Evolutionary conservation across 2,113 vertebrate species (phyloP), one percentile per base, ranked within the genome.

Genomic region (Patagioenas fasciata): DNA sequence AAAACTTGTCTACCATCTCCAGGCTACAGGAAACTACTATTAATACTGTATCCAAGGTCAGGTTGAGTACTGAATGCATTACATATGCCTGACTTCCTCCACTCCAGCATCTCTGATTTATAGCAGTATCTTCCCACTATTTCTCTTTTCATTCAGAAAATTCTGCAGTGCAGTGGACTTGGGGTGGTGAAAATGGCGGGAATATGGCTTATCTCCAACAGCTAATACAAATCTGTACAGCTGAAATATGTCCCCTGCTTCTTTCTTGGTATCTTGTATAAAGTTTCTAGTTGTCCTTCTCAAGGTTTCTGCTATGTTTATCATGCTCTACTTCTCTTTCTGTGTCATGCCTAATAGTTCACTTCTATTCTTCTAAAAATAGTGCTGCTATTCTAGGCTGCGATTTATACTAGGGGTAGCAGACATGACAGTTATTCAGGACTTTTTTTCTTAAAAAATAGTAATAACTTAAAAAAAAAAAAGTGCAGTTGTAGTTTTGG

Each of bases 31-130:
- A 47, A 47, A 47, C 15, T 19, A 47, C 44, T 47, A 47, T 47
- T 47, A 2, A 7, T 61, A 26, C 25, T 34, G 36, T 8, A 17
- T 44, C 24, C 60, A 5, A 40, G 31, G 29, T 21, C 34, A 64
- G 44, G 1, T 9, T 9, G n/a, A 21, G 20, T 20, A 5, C 48
- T 79, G 53, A 31, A 47, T 31, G 28, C 11, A 6, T 1, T 21
- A 5, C 4, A 2, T 0, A 0, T n/a, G 47, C 23, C 50, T 77
- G 20, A 20, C 16, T 10, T 15, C 8, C 38, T 81, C 72, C 10
- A 3, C 38, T 72, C 54, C 29, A 26, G 15, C 13, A 15, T 9
- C 19, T 38, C 47, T 67, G 17, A 7, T 16, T 56, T 58, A 2
- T 14, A 36, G 5, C 7, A 28, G 8, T 36, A 25, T 75, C 26